Evolutionary conservation across 2,113 vertebrate genomes (phyloP), one percentile per base, ranked within the genome.

Genomic region (Larimichthys polyactis): DNA sequence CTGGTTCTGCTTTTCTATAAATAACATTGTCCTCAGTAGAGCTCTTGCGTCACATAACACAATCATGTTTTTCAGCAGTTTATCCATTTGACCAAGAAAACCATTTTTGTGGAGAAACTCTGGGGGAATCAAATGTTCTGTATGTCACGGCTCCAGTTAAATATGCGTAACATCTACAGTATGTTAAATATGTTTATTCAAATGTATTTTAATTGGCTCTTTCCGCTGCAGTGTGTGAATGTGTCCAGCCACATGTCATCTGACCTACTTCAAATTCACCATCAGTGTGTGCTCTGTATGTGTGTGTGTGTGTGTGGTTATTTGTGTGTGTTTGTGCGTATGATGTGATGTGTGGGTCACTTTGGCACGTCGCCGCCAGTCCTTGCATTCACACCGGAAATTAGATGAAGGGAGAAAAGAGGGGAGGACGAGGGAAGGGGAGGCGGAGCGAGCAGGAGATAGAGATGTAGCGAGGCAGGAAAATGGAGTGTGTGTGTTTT

Each of bases 241-340:
- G 11, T 19, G 17, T 79, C 24, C 58, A 27, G 75, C 57, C 79
- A 43, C 69, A 76, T 79, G 62, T 71, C 81, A 68, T 59, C 59
- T 86, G 87, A 90, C 87, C 90, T 51, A 90, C 65, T 91, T 92
- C 80, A 82, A 78, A 68, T 85, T 22, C 66, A 54, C 29, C 76
- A 62, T 49, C 54, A 36, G 65, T 0, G 10, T 8, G 7, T n/a
- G 20, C 14, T 24, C 62, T 67, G n/a, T 24, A 24, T 48, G 27
- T 72, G 32, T 67, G 44, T 66, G 22, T 48, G 27, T 72, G 32
- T 67, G 44, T 66, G 22, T 51, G 67, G 12, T 27, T 58, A 32
- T 58, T 27, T 17, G 40, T 55, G 71, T 66, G 57, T 71, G 64
- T 51, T 58, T 54, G n/a, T 75, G 73, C 59, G 72, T 57, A n/a